Base-by-base conservation (phyloP, 2,888 invertebrate species). In the Mimumesa dahlbomi region DNA sequence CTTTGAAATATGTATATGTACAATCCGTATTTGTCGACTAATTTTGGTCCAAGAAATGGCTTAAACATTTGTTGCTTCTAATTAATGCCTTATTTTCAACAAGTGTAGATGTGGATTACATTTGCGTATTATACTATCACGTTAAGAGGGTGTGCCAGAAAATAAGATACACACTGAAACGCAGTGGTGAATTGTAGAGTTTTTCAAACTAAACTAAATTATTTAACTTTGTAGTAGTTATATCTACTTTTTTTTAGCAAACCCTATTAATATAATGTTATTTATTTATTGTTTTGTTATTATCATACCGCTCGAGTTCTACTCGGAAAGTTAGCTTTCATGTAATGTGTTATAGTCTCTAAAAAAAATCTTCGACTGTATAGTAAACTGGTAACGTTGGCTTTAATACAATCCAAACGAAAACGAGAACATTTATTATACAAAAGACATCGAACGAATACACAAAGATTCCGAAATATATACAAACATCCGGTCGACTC, bases 331-430 rank as follows among this genome's bases (percentile, higher is more conserved):
- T 53, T 59, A 49, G 54, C 13, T 59, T 40, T 22, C 61, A 57
- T 49, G 58, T 38, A 25, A 50, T 31, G n/a, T 36, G 19, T 7
- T 61, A 14, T 57, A 45, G 52, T 14, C 14, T 62, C 29, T 46
- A 14, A 21, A 21, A 18, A 56, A 52, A 36, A 66, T 25, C 14
- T 38, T 48, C 18, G 13, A 16, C 61, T 73, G 63, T 71, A 68
- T 74, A 18, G 68, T 75, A 70, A 75, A 75, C 62, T 73, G 73
- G 75, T 75, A 53, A 43, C n/a, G n/a, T n/a, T n/a, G n/a, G n/a
- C n/a, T n/a, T n/a, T n/a, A n/a, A n/a, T n/a, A n/a, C n/a, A n/a
- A n/a, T n/a, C n/a, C n/a, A n/a, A n/a, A n/a, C n/a, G n/a, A n/a
- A n/a, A n/a, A n/a, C n/a, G n/a, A n/a, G n/a, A n/a, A n/a, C n/a